Evolutionary conservation across 2,797 vertebrate species (phyloP).

Genomic region (Phylloscopus collybita): DNA sequence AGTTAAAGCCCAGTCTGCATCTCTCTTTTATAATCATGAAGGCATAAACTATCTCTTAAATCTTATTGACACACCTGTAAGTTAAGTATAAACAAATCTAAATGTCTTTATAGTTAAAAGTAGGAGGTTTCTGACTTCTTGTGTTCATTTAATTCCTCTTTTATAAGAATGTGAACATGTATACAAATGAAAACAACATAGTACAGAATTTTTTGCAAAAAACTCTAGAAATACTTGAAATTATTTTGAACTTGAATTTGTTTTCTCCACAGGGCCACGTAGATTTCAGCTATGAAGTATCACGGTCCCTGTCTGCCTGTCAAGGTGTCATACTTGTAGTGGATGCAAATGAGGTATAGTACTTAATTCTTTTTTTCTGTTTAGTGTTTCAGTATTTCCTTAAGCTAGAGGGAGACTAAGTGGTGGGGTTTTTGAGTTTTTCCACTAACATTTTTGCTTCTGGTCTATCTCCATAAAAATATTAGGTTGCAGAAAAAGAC

Average conservation of each 20-base stretch:
- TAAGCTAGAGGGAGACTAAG: background rate
- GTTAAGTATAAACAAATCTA: constrained; percentile 32
- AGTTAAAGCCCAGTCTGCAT: constrained; percentile 96
- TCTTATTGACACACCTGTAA: constrained; percentile 97
- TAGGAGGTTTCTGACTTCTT: background rate
- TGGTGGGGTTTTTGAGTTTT: background rate
- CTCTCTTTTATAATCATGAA: constrained; percentile 85
- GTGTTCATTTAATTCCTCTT: background rate
- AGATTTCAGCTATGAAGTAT: constrained; percentile 98
- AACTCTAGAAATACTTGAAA: background rate
- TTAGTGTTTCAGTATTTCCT: background rate
- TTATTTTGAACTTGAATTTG: background rate
- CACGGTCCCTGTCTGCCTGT: constrained; percentile 93
- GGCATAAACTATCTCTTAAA: constrained; percentile 91
- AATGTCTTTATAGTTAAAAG: background rate
- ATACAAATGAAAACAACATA: background rate
- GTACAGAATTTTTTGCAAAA: background rate
- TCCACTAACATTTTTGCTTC: background rate
- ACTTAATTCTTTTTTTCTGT: background rate
- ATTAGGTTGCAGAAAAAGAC: background rate
- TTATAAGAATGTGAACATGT: background rate
- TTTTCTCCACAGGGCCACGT: constrained; percentile 88
- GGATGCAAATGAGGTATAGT: constrained; percentile 93
- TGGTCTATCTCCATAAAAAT: background rate
- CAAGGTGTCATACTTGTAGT: constrained; percentile 95